Evolutionary conservation across 2,888 invertebrate species (phyloP).

Genomic region (Orthonychiurus folsomi): DNA sequence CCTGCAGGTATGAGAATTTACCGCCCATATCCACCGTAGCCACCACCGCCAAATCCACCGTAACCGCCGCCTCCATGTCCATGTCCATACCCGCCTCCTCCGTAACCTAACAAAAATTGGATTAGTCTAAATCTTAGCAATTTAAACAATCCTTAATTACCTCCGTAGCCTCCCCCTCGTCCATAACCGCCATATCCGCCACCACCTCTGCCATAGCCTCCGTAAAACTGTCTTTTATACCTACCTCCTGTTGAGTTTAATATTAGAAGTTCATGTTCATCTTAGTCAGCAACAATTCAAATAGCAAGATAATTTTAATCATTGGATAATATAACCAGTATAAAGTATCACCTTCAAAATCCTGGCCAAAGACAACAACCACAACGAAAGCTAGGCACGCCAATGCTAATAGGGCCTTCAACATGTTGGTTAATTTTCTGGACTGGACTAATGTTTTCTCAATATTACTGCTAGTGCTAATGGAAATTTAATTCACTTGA

Average conservation of each 20-base stretch:
- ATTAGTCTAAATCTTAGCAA: too few species aligned
- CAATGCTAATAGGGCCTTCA: background rate
- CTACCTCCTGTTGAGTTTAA: background rate
- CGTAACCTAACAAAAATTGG: too few species aligned
- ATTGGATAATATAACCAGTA: too few species aligned
- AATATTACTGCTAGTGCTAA: too few species aligned
- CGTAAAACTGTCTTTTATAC: background rate
- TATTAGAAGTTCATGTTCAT: background rate
- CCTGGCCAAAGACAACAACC: background rate
- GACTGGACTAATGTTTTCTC: too few species aligned
- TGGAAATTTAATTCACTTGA: too few species aligned
- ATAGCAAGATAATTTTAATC: too few species aligned
- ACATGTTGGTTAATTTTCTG: too few species aligned
- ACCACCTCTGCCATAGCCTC: slow-evolving; percentile 5
- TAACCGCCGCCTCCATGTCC: background rate
- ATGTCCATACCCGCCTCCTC: slow-evolving; percentile 1
- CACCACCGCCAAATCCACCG: background rate
- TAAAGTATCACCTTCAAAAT: background rate
- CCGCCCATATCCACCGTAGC: slow-evolving; percentile 1
- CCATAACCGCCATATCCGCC: slow-evolving; percentile 1
- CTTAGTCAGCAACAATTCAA: background rate
- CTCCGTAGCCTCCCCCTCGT: background rate
- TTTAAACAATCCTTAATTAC: background rate
- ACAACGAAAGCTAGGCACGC: background rate
- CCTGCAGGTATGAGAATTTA: too few species aligned